A percentile compares a stretch with the other conserved stretches of the same genome.
These are phyloP conservation scores for Trogon surrucura DNA, from an alignment of 2,113 vertebrate genomes.

Conservation along the genomic window DNA sequence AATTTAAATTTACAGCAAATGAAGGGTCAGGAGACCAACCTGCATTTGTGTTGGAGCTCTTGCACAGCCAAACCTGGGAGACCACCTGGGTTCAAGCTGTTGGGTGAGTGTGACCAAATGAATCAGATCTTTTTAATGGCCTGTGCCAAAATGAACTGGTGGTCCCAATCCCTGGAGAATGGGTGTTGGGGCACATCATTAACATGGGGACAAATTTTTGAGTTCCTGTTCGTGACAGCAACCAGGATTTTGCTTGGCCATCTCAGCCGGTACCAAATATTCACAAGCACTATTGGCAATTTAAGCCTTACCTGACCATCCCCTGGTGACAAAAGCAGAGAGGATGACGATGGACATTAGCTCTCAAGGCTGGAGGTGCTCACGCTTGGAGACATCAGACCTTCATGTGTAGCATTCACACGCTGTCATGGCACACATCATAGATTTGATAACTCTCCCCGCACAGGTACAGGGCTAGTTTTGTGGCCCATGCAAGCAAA, in stretches of 20 bases:
- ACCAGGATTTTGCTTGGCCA: background rate
- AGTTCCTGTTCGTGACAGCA: background rate
- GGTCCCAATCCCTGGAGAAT: background rate
- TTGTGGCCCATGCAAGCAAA: background rate
- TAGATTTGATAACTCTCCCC: background rate
- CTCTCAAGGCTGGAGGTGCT: background rate
- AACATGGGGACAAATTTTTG: background rate
- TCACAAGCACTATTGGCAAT: background rate
- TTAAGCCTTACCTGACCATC: background rate
- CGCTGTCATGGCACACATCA: accelerated
- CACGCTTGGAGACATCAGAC: background rate
- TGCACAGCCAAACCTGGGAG: background rate
- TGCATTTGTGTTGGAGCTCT: background rate
- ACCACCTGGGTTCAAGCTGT: background rate
- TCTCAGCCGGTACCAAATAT: background rate
- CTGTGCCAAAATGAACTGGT: background rate
- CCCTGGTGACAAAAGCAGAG: background rate
- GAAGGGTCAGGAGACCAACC: background rate
- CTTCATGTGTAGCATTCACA: background rate
- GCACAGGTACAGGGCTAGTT: background rate
- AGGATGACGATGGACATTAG: background rate
- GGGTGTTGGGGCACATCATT: background rate
- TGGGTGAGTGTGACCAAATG: too few species aligned
- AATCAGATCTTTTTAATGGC: background rate
- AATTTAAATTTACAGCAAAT: constrained; percentile 10